phyloP scores from a whole-genome alignment of 92 coral and sea anemone genomes.

The Umimayanthus kanabou region DNA sequence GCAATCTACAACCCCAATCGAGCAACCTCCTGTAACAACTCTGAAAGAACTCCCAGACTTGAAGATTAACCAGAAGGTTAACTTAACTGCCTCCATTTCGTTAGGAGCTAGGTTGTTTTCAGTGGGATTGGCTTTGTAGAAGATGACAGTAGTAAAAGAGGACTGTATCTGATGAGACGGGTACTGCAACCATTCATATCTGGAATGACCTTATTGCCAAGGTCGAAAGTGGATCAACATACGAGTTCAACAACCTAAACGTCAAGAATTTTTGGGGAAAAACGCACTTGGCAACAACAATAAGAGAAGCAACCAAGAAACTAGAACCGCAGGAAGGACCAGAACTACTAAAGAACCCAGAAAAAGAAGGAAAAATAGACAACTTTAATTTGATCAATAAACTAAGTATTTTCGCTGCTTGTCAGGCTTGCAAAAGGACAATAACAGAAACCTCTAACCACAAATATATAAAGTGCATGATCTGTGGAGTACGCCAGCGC shows the following conservation, averaged over 20 bases:
- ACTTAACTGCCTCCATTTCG: conserved; percentile 53
- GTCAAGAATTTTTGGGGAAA: conserved; percentile 55
- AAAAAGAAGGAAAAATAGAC: conserved; percentile 18
- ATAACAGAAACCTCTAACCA: conserved; percentile 24
- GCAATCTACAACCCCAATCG: conserved; percentile 20
- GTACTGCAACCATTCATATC: conserved; percentile 52
- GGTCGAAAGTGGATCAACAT: conserved; percentile 41
- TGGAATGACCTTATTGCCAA: conserved; percentile 47
- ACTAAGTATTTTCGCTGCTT: conserved; percentile 8
- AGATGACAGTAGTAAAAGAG: conserved; percentile 52
- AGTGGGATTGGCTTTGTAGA: not conserved
- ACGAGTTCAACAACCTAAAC: conserved; percentile 43
- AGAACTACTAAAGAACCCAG: conserved; percentile 29
- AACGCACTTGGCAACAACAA: conserved; percentile 47
- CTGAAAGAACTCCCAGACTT: conserved; percentile 46
- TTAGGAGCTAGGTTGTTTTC: conserved; percentile 38
- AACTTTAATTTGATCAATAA: conserved; percentile 28
- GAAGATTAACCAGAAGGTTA: conserved; percentile 53
- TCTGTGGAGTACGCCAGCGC: conserved; percentile 33
- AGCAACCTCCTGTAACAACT: conserved; percentile 26
- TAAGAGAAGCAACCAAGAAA: conserved; percentile 32
- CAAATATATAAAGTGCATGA: conserved; percentile 35
- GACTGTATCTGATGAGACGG: conserved; percentile 57
- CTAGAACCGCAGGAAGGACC: conserved; percentile 41
- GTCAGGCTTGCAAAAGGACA: conserved; percentile 22